phyloP scores from a whole-genome alignment of 2,113 vertebrate genomes.

The Macaca nemestrina region DNA sequence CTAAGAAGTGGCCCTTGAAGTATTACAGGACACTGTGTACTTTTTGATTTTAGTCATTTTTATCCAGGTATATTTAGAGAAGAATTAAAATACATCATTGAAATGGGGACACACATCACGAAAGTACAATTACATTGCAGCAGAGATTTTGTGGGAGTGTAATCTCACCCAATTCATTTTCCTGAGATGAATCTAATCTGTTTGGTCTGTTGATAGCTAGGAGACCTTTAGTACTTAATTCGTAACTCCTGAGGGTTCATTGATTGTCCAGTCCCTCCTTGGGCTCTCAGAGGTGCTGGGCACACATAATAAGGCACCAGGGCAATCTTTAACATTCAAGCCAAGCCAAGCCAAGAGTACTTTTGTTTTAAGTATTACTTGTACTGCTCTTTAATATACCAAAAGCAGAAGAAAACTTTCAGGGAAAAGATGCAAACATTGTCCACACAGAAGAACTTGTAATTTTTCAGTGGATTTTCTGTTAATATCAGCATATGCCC shows the following conservation, averaged over 20 bases:
- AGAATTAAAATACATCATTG: background rate
- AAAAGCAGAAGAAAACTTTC: background rate
- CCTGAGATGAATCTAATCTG: background rate
- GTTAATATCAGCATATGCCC: background rate
- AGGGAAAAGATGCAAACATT: background rate
- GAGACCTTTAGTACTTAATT: background rate
- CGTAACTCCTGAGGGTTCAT: background rate
- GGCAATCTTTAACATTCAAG: background rate
- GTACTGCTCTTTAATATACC: background rate
- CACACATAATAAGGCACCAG: background rate
- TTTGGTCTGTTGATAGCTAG: background rate
- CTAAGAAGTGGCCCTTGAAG: background rate
- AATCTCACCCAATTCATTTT: background rate
- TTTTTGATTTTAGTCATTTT: background rate
- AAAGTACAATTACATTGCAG: background rate
- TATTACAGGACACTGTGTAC: background rate
- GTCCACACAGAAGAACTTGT: background rate
- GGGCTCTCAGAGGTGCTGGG: background rate
- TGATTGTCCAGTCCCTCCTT: background rate
- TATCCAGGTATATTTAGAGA: background rate
- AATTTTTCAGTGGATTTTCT: background rate
- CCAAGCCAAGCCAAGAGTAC: background rate
- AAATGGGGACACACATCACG: background rate
- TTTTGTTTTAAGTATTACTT: background rate
- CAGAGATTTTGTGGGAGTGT: background rate